Base-by-base conservation (phyloP, 1,140 invertebrate species). In the Drosophila auraria region DNA sequence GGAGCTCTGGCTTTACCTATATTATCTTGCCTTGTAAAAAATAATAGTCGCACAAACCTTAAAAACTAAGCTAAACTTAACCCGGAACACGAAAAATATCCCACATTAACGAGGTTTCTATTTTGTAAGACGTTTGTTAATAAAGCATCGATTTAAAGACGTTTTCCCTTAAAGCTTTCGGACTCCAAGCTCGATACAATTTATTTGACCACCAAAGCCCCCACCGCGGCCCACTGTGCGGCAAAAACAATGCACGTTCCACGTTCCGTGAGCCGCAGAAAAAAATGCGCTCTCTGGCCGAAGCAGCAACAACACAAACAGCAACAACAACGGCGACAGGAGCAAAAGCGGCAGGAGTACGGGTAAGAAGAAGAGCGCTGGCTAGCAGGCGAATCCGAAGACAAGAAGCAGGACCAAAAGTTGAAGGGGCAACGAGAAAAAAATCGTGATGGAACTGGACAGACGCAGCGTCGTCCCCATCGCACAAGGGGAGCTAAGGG, bases 341-440 rank as follows among this genome's bases (percentile, higher is more conserved):
- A 45, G 27, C 40, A 47, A 56, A 47, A 68, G 72, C 62, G 45
- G 25, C 15, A 38, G 40, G 40, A 72, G 82, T 56, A 40, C 58
- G 57, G 17, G 49, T 11, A 69, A 54, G 64, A 68, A 62, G 65
- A 63, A 54, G 45, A 78, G 40, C 62, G 36, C 17, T 45, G 17
- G 53, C 82, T 71, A 86, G 66, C 71, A 82, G 83, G 71, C 83
- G 83, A 87, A 87, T 76, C 83, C 82, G 62, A 89, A 89, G 86
- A 89, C 84, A 89, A 89, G 86, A 86, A 89, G 80, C 82, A 90
- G 86, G 82, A 90, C 86, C 86, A 89, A 89, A 86, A 90, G 79
- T 87, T 87, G 64, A 78, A 83, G 63, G 72, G 75, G 54, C 54
- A 40, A 57, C 20, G 53, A 49, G 76, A 80, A 90, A 86, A 86